A percentile compares a stretch with the other conserved stretches of the same genome.
These are phyloP conservation scores for Gobionotothen gibberifrons DNA, from an alignment of 2,797 vertebrate species.

Conservation along the genomic window DNA sequence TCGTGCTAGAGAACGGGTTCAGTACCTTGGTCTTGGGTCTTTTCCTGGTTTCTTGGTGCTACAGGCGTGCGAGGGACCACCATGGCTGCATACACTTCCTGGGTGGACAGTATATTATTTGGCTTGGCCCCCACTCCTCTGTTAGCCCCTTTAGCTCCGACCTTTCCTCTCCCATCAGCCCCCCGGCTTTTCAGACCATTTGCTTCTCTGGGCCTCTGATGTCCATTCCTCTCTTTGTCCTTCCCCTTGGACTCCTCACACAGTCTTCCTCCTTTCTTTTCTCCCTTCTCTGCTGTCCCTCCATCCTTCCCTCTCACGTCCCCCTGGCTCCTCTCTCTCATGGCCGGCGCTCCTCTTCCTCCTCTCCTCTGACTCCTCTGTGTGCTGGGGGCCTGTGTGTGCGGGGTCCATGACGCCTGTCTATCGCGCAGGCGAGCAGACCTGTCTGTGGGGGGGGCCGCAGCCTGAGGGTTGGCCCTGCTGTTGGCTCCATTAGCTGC, in stretches of 20 bases:
- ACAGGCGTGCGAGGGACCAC: conserved; percentile 81
- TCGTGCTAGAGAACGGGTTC: not conserved
- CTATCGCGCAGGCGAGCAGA: conserved; percentile 56
- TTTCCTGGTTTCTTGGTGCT: conserved; percentile 65
- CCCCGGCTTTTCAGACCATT: conserved; percentile 51
- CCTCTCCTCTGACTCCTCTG: conserved; percentile 64
- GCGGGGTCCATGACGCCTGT: conserved; percentile 77
- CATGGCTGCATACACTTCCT: conserved; percentile 74
- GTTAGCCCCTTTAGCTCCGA: conserved; percentile 45
- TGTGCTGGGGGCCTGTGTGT: conserved; percentile 55
- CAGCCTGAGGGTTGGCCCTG: conserved; percentile 79
- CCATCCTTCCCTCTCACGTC: conserved; percentile 61
- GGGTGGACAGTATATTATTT: conserved; percentile 42
- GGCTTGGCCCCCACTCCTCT: conserved; percentile 45
- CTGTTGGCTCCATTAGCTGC: conserved; percentile 58
- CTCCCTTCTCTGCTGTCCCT: conserved; percentile 57
- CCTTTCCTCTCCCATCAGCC: conserved; percentile 63
- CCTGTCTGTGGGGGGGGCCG: conserved; percentile 38
- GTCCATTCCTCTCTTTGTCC: conserved; percentile 82
- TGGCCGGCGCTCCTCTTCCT: conserved; percentile 39
- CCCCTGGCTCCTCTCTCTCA: conserved; percentile 62
- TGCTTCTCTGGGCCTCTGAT: conserved; percentile 76
- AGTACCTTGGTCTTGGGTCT: conserved; percentile 70
- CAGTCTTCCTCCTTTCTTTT: conserved; percentile 72
- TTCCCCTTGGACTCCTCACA: conserved; percentile 69